Evolutionary conservation across 2,888 invertebrate genomes (phyloP).

Genomic region (Biston stratarius): DNA sequence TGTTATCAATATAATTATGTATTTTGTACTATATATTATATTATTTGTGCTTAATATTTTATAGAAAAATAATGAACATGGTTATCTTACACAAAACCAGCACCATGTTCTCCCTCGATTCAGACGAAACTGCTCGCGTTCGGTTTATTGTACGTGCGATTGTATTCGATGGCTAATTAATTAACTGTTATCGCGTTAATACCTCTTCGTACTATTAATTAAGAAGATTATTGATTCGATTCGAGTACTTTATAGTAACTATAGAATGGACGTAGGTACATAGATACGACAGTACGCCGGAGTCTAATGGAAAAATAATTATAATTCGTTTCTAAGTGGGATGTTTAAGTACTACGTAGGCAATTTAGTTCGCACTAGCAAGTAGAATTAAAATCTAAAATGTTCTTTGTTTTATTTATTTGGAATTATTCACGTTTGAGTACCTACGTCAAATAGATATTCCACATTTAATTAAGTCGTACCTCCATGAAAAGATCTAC

Average conservation of each 20-base stretch:
- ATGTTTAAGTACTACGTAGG: no score
- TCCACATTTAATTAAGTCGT: no score
- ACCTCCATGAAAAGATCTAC: no score
- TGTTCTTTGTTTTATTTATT: no score
- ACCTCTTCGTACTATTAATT: constrained; percentile 58
- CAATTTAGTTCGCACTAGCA: no score
- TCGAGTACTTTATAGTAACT: constrained; percentile 39
- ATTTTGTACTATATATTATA: no score
- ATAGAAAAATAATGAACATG: not conserved
- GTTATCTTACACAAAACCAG: constrained; percentile 55
- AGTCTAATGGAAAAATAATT: not conserved
- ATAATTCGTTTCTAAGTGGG: no score
- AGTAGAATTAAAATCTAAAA: no score
- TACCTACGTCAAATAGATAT: no score
- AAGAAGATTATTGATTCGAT: constrained; percentile 54
- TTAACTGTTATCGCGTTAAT: constrained; percentile 67
- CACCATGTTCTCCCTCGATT: constrained; percentile 54
- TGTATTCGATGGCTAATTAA: constrained; percentile 59
- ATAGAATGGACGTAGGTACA: constrained; percentile 1
- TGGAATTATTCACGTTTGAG: no score
- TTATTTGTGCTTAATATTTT: no score
- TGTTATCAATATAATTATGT: no score
- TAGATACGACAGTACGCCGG: not conserved
- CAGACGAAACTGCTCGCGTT: constrained; percentile 50
- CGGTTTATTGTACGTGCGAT: constrained; percentile 50